These are phyloP conservation scores for Phrynocephalus versicolor DNA, from an alignment of 2,113 vertebrate species.

Conservation along the genomic window DNA sequence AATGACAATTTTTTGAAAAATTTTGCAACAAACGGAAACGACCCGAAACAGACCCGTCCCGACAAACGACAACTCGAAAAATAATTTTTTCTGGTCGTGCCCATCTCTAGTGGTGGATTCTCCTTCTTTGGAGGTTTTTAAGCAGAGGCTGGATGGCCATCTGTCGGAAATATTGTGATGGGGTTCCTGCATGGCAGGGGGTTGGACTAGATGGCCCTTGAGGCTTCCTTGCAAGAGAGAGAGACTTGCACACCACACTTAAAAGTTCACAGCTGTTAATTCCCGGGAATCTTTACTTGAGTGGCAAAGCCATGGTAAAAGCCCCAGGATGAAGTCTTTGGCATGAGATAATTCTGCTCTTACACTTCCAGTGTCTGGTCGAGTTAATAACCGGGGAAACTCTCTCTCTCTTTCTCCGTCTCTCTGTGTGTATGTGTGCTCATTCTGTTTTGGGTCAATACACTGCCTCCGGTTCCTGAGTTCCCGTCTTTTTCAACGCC, in stretches of 20 bases:
- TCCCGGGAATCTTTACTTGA: conserved; percentile 28
- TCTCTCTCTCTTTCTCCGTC: conserved; percentile 51
- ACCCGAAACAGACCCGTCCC: no score
- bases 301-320: conserved; percentile 46
- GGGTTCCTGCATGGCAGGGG: no score
- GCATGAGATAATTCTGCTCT: conserved; percentile 43
- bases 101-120: no score
- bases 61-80: no score
- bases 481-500: conserved; percentile 48
- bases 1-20: no score
- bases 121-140: no score
- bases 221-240: conserved; percentile 46
- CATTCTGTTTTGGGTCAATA: conserved; percentile 60
- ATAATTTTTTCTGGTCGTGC: no score
- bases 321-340: conserved; percentile 39
- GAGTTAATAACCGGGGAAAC: conserved; percentile 52
- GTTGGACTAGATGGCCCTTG: no score
- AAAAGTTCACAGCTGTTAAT: conserved; percentile 54
- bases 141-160: no score
- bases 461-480: conserved; percentile 60
- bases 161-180: no score
- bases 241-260: conserved; percentile 46
- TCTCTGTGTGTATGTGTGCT: conserved; percentile 42
- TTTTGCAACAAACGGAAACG: no score
- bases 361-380: conserved; percentile 43